These are phyloP conservation scores for Platycercus adscitus DNA, from an alignment of 2,113 vertebrate species.

Conservation along the genomic window DNA sequence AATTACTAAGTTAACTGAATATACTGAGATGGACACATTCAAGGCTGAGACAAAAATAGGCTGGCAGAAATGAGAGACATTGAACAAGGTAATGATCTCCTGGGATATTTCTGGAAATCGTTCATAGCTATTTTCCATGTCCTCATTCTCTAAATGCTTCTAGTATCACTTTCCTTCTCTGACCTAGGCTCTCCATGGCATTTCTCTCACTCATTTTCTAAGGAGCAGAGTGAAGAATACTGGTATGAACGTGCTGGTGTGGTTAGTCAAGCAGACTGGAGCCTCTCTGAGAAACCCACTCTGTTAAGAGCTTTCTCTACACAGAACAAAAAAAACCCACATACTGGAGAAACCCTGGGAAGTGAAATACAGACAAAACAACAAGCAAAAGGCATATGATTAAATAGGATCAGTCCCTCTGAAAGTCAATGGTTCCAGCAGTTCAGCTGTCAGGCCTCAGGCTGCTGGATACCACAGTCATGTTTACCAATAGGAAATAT, in stretches of 20 bases:
- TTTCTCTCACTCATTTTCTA: not conserved
- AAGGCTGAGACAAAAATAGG: constrained; percentile 23
- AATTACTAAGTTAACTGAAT: constrained; percentile 46
- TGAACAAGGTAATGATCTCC: constrained; percentile 11
- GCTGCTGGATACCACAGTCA: not conserved
- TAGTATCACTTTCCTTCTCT: not conserved
- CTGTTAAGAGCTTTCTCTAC: not conserved
- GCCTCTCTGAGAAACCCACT: not conserved
- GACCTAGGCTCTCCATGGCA: not conserved
- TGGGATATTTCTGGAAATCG: constrained; percentile 40
- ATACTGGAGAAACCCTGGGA: not conserved
- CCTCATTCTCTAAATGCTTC: not conserved
- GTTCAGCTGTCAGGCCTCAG: not conserved
- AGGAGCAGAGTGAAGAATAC: not conserved
- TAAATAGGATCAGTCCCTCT: not conserved
- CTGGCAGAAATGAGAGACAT: constrained; percentile 30
- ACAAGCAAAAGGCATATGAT: not conserved
- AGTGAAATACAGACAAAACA: not conserved
- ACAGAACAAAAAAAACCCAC: not conserved
- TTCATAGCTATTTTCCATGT: constrained; percentile 17
- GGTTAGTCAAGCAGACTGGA: not conserved
- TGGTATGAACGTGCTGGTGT: not conserved
- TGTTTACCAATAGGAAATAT: not conserved
- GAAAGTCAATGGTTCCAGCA: not conserved
- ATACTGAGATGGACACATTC: not conserved